Base-by-base conservation (phyloP, 2,888 invertebrate genomes). In the Ichneumoninae sp. region DNA sequence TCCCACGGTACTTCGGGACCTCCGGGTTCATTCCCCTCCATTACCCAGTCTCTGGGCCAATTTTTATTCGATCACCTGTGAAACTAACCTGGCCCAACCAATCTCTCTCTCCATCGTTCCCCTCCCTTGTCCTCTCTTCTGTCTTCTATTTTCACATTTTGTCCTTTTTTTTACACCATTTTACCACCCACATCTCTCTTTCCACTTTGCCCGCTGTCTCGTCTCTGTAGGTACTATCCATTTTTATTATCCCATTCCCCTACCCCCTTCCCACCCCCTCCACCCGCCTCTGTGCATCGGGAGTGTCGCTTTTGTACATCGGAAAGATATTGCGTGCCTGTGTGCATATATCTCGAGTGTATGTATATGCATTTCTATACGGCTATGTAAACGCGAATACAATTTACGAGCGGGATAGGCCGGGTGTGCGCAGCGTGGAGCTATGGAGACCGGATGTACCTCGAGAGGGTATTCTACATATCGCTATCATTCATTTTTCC, bases 31-130 rank as follows among this genome's bases (percentile, higher is more conserved):
- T 85, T 85, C 82, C 80, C 85, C 82, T 85, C 85, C 85, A 85
- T 85, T 85, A 85, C 80, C 82, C 85, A 82, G 80, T 85, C 85
- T 82, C 85, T 80, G 82, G 79, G 36, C 82, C 85, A 85, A 85
- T 85, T 85, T 82, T 85, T 82, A 85, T 85, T 85, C 85, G 85
- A 85, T 85, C 85, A 85, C 85, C 85, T 85, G 85, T 85, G 85
- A 85, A 85, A 85, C 85, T 85, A 85, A 85, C 85, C 85, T 82
- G 75, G 72, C 82, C 82, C 85, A 85, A 80, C 82, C 85, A 85
- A 85, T 85, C 82, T 82, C 78, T 82, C 82, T 85, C 79, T 62
- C 52, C 75, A 77, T 80, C 47, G 52, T 76, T 65, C 33, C 40
- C n/a, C 30, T 8, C 30, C 54, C 57, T 65, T 76, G 47, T 76